Percentiles rank a stretch among this genome's conserved stretches.
Conservation (phyloP, 2,113 vertebrate species). For the Nematolebias whitei region DNA sequence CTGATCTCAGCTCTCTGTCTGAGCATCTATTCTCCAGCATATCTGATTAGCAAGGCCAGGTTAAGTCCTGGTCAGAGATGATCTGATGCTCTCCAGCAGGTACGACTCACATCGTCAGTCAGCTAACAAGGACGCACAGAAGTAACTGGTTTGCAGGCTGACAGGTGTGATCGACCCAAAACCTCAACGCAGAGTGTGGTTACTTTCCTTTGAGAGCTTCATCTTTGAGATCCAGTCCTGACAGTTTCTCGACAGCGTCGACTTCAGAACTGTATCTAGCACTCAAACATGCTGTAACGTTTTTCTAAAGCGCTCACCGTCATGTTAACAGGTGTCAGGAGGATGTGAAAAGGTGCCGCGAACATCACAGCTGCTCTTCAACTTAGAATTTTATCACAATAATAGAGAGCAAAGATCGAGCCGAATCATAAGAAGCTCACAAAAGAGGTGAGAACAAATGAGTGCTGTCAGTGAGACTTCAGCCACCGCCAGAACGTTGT, state of each 20-base stretch:
- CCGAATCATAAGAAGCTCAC: background rate
- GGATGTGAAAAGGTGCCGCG: constrained; percentile 43
- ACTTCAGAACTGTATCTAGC: constrained; percentile 38
- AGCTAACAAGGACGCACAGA: constrained; percentile 45
- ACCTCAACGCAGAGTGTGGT: constrained; percentile 39
- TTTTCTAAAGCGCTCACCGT: constrained; percentile 36
- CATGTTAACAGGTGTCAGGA: constrained; percentile 49
- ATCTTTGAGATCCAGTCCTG: constrained; percentile 45
- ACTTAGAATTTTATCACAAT: constrained; percentile 10
- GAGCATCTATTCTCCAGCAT: constrained; percentile 20
- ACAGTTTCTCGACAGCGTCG: constrained; percentile 55
- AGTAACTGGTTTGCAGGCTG: constrained; percentile 41
- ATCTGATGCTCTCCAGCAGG: constrained; percentile 18
- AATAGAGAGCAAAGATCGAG: constrained; percentile 12
- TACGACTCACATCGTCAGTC: constrained; percentile 40
- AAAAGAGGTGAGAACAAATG: background rate
- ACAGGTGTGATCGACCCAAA: constrained; percentile 64
- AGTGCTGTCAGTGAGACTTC: constrained; percentile 7
- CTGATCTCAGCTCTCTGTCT: constrained; percentile 41
- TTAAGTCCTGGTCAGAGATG: constrained; percentile 30
- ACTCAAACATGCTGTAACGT: constrained; percentile 43
- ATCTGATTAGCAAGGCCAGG: constrained; percentile 10
- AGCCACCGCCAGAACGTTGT: constrained; percentile 6
- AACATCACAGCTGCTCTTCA: constrained; percentile 36
- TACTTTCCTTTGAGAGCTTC: constrained; percentile 53